These are phyloP conservation scores for Omphaloscelis lunosa DNA, from an alignment of 2,888 invertebrate genomes.

Conservation along the genomic window DNA sequence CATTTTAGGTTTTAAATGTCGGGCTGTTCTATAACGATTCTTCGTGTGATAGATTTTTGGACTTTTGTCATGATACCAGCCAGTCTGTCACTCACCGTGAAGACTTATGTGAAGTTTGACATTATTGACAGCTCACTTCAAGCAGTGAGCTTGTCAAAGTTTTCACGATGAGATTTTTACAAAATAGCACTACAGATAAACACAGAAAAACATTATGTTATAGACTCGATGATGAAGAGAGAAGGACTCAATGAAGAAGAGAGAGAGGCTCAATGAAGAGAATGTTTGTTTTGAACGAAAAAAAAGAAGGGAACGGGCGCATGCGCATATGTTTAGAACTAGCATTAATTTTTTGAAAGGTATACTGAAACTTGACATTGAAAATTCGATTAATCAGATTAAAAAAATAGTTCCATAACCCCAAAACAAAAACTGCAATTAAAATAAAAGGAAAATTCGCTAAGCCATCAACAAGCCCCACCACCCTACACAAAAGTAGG, in stretches of 20 bases:
- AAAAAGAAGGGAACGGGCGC: no score
- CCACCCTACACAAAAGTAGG: slow-evolving; percentile 61
- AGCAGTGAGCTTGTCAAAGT: no score
- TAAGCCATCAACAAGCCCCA: slow-evolving; percentile 19
- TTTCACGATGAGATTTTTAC: no score
- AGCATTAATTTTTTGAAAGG: not conserved
- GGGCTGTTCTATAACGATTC: no score
- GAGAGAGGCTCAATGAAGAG: not conserved
- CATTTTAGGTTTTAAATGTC: not conserved
- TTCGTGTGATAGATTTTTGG: not conserved
- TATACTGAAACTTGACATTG: not conserved
- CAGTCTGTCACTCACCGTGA: no score
- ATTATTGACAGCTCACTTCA: no score
- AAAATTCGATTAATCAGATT: not conserved
- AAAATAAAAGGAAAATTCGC: not conserved
- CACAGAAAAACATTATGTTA: not conserved
- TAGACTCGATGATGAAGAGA: not conserved
- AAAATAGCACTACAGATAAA: not conserved
- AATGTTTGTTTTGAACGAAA: not conserved
- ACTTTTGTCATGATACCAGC: not conserved
- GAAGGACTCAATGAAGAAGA: not conserved
- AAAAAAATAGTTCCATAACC: not conserved
- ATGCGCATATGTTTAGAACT: not conserved
- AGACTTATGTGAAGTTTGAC: no score
- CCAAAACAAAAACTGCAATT: not conserved